phyloP scores from a whole-genome alignment of 2,113 vertebrate genomes.

The Pungitius pungitius region DNA sequence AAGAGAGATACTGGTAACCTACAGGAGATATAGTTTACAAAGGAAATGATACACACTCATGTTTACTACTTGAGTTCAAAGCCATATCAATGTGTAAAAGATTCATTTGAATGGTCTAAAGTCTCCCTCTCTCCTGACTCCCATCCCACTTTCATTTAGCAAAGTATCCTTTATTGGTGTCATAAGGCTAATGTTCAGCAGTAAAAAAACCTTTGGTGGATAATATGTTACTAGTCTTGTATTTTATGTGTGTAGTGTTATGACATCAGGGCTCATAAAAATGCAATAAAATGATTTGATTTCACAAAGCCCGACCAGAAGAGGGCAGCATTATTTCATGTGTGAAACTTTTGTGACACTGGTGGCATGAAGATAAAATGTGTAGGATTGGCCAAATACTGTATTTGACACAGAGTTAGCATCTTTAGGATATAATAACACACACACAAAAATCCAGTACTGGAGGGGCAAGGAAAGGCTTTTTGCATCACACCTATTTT shows the following conservation, averaged over 20 bases:
- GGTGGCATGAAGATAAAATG: neutral
- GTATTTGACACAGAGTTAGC: neutral
- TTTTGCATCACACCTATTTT: neutral
- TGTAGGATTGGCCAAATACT: neutral
- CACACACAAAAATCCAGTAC: neutral
- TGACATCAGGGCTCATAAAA: constrained; percentile 23
- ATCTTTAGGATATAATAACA: neutral
- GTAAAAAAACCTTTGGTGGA: constrained; percentile 44
- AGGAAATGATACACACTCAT: neutral
- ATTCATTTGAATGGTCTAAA: constrained; percentile 40
- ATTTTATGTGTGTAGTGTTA: constrained; percentile 19
- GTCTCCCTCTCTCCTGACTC: constrained; percentile 1
- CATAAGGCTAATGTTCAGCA: constrained; percentile 37
- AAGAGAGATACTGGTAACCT: constrained; percentile 24
- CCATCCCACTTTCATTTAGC: constrained; percentile 18
- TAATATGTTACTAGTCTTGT: constrained; percentile 33
- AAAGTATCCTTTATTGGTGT: constrained; percentile 53
- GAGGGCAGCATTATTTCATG: constrained; percentile 58
- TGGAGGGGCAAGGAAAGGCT: neutral
- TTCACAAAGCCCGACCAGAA: constrained; percentile 37
- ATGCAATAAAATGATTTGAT: constrained; percentile 16
- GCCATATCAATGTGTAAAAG: constrained; percentile 50
- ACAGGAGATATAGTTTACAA: neutral
- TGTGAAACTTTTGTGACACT: neutral
- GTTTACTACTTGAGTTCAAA: constrained; percentile 27